Evolutionary conservation across 2,888 invertebrate genomes (phyloP).

Genomic region (Alsophila aescularia): DNA sequence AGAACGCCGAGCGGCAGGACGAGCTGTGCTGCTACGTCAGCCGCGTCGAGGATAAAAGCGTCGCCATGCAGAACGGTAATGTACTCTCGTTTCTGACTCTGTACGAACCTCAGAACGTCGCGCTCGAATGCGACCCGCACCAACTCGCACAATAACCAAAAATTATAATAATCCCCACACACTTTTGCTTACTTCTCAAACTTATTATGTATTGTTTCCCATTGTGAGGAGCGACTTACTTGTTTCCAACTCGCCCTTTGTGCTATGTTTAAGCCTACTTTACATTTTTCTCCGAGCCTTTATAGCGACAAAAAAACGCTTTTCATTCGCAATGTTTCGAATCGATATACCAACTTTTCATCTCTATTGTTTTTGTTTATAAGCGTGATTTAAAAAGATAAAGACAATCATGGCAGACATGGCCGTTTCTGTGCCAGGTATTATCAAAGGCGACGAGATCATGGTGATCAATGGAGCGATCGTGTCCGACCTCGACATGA

Average conservation of each 20-base stretch:
- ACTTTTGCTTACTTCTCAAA: conserved; percentile 20
- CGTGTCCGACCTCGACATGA: conserved; percentile 99
- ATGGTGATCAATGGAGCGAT: conserved; percentile 99
- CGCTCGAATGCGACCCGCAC: neutral
- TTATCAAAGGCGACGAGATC: conserved; percentile 99
- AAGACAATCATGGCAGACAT: conserved; percentile 58
- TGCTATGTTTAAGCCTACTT: conserved; percentile 36
- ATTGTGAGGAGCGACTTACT: conserved; percentile 29
- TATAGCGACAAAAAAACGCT: conserved; percentile 25
- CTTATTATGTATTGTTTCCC: conserved; percentile 30
- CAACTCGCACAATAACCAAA: conserved; percentile 20
- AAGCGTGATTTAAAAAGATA: conserved; percentile 44
- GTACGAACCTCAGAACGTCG: neutral
- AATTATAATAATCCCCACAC: conserved; percentile 25
- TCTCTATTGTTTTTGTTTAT: conserved; percentile 41
- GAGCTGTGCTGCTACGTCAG: conserved; percentile 99
- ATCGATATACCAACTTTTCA: conserved; percentile 41
- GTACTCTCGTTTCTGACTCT: conserved; percentile 18
- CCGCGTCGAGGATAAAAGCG: conserved; percentile 97
- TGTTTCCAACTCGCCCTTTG: conserved; percentile 31
- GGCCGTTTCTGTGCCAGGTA: conserved; percentile 87
- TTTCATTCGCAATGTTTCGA: conserved; percentile 29
- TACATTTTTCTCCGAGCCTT: conserved; percentile 25
- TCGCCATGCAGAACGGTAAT: conserved; percentile 97
- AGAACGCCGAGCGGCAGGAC: conserved; percentile 97